Conservation (phyloP, 2,888 invertebrate species). For the Pollenia angustigena region DNA sequence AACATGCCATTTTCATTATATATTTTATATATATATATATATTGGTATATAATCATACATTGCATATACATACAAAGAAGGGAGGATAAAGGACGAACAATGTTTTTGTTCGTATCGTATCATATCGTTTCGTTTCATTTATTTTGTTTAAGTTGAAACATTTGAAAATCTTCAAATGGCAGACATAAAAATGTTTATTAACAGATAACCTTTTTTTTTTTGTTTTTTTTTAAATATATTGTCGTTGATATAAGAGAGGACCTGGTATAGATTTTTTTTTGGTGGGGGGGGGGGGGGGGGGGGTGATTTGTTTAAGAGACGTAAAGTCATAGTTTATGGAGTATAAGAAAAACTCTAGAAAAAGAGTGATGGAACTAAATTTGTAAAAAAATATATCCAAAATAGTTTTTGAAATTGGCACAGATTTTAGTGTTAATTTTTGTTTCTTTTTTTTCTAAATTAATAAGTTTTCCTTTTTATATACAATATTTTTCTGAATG, state of each 20-base stretch:
- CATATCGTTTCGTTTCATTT: conserved; percentile 68
- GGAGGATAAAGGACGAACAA: conserved; percentile 42
- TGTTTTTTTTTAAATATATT: conserved; percentile 4
- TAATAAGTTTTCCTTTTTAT: too few relatives aligned
- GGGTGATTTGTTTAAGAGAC: neutral
- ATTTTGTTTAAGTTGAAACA: conserved; percentile 75
- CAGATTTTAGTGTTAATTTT: conserved; percentile 77
- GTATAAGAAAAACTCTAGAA: neutral
- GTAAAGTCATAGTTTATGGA: neutral
- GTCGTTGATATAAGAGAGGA: too few relatives aligned
- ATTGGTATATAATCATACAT: conserved; percentile 43
- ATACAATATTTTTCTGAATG: neutral
- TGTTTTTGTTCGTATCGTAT: conserved; percentile 57
- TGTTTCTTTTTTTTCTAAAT: conserved; percentile 40
- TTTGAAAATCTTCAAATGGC: conserved; percentile 79
- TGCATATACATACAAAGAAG: conserved; percentile 48
- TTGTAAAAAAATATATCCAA: conserved; percentile 27
- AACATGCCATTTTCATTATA: conserved; percentile 69
- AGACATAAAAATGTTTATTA: conserved; percentile 83
- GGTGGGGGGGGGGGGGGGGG: neutral
- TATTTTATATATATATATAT: conserved; percentile 8
- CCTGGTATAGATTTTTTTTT: too few relatives aligned
- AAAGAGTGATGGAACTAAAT: conserved; percentile 7
- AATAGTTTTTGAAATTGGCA: conserved; percentile 79
- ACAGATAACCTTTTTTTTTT: conserved; percentile 81